Conservation (phyloP, 2,888 invertebrate species). For the Limenitis camilla region DNA sequence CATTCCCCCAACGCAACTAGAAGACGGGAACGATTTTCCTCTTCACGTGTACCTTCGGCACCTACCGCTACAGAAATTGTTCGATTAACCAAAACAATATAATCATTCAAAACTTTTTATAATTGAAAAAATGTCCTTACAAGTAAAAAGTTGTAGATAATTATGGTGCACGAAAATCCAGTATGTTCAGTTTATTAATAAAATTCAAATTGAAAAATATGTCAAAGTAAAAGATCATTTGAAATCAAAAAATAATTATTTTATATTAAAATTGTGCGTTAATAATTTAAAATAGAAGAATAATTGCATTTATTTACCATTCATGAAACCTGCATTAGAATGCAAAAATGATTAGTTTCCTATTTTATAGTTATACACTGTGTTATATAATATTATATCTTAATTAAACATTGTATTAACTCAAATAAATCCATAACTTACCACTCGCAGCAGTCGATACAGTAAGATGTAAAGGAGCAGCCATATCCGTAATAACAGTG, state of each 20-base stretch:
- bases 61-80: conserved; percentile 27
- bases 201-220: too few relatives aligned
- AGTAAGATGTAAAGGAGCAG: conserved; percentile 84
- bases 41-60: conserved; percentile 44
- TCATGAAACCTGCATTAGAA: conserved; percentile 38
- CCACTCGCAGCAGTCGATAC: conserved; percentile 81
- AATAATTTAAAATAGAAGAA: background rate
- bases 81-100: background rate
- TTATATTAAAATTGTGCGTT: background rate
- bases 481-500: conserved; percentile 82
- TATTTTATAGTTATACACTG: too few relatives aligned
- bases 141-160: too few relatives aligned
- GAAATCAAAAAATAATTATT: too few relatives aligned
- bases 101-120: too few relatives aligned
- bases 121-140: too few relatives aligned
- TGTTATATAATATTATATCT: too few relatives aligned
- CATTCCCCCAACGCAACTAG: conserved; percentile 81
- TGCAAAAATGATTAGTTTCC: conserved; percentile 4
- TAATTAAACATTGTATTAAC: background rate
- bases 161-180: background rate
- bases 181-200: too few relatives aligned
- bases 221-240: too few relatives aligned
- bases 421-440: conserved; percentile 45
- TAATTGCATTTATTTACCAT: conserved; percentile 35
- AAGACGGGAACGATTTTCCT: conserved; percentile 58